A percentile compares a stretch with the other conserved stretches of the same genome.
Conservation (phyloP, 2,888 invertebrate species). For the Lepeophtheirus nordmannii region DNA sequence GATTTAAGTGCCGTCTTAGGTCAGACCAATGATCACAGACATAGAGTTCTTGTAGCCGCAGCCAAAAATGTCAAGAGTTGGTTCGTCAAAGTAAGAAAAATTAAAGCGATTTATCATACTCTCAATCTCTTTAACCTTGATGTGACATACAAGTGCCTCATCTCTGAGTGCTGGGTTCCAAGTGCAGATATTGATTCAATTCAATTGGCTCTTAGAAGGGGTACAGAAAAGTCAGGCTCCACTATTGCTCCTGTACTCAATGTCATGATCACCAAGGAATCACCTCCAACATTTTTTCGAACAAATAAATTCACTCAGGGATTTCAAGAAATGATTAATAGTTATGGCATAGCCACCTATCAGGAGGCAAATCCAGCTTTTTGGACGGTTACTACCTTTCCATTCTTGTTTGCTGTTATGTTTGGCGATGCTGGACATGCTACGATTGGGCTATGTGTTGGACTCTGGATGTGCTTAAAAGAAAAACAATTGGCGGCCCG, state of each 20-base stretch:
- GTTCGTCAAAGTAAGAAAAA: conserved; percentile 68
- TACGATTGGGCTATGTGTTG: conserved; percentile 61
- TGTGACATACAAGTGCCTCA: conserved; percentile 71
- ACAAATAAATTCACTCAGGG: conserved; percentile 90
- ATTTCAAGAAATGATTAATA: conserved; percentile 86
- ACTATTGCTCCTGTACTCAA: conserved; percentile 78
- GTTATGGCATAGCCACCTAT: conserved; percentile 89
- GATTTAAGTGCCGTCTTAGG: conserved; percentile 42
- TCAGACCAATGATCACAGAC: conserved; percentile 73
- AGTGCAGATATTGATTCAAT: conserved; percentile 51
- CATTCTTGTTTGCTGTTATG: conserved; percentile 89
- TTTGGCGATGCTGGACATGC: conserved; percentile 91
- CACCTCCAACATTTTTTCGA: conserved; percentile 87
- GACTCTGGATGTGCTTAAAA: conserved; percentile 57
- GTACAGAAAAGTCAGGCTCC: conserved; percentile 51
- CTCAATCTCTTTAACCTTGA: conserved; percentile 82
- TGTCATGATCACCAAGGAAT: conserved; percentile 70
- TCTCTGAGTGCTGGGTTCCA: conserved; percentile 80
- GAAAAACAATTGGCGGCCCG: conserved; percentile 54
- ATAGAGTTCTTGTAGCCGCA: conserved; percentile 64
- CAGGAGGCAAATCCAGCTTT: conserved; percentile 89
- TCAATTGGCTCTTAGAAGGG: conserved; percentile 60
- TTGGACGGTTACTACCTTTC: conserved; percentile 78
- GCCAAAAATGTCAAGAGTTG: conserved; percentile 73
- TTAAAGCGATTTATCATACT: conserved; percentile 86